Conservation (phyloP, 2,113 vertebrate species). For the Rhinolophus sinicus region DNA sequence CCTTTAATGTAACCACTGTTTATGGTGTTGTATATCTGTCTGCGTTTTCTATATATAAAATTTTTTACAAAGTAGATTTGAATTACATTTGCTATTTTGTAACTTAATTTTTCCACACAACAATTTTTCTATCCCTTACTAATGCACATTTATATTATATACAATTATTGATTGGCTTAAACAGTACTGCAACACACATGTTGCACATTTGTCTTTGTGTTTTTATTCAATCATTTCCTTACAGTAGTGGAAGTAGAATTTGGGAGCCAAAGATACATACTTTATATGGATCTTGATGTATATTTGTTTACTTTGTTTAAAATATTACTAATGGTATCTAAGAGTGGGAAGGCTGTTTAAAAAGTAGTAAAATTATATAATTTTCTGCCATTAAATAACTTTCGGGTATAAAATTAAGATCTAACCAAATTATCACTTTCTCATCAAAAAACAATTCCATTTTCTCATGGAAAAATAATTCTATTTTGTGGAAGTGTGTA, state of each 20-base stretch:
- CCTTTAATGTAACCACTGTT: background rate
- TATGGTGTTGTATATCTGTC: background rate
- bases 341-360: background rate
- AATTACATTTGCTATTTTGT: slow-evolving; percentile 15
- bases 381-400: slow-evolving; percentile 51
- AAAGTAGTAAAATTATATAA: slow-evolving; percentile 31
- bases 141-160: background rate
- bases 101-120: background rate
- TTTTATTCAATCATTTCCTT: slow-evolving; percentile 42
- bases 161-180: slow-evolving; percentile 19
- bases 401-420: slow-evolving; percentile 52
- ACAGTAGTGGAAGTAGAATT: slow-evolving; percentile 51
- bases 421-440: slow-evolving; percentile 36
- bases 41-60: background rate
- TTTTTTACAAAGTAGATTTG: slow-evolving; percentile 25
- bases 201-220: background rate
- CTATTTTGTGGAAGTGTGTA: background rate
- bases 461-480: slow-evolving; percentile 52
- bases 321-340: background rate
- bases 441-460: slow-evolving; percentile 25
- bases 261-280: background rate
- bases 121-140: slow-evolving; percentile 7
- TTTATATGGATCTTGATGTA: background rate
- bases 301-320: slow-evolving; percentile 49
- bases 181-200: background rate